phyloP scores from a whole-genome alignment of 2,797 vertebrate genomes.

The Tamandua tetradactyla region DNA sequence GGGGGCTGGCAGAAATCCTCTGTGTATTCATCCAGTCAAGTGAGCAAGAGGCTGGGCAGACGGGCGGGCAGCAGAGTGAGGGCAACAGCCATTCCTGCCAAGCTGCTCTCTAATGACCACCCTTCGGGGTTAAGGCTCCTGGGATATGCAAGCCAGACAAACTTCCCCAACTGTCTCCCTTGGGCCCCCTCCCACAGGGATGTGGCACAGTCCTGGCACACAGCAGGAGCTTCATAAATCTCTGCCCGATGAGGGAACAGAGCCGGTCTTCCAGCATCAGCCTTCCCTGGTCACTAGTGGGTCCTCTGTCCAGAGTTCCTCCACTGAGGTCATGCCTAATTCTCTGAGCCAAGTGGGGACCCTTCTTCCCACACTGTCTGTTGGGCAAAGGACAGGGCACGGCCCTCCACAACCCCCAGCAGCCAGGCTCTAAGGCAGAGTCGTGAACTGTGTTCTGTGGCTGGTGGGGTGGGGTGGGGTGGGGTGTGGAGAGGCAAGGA shows the following conservation, averaged over 20 bases:
- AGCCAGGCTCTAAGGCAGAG: neutral
- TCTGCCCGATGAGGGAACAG: neutral
- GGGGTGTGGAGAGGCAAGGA: too few relatives aligned
- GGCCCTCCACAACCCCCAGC: fast-evolving
- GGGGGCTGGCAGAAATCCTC: too few relatives aligned
- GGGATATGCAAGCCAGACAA: fast-evolving
- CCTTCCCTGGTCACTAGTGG: fast-evolving
- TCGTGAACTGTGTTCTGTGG: too few relatives aligned
- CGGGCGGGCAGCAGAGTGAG: constrained; percentile 84
- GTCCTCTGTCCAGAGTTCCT: neutral
- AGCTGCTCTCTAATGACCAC: fast-evolving
- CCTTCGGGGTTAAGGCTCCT: neutral
- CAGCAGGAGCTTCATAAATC: fast-evolving
- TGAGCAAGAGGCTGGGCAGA: constrained; percentile 95
- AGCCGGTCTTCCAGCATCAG: neutral
- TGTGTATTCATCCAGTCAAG: constrained; percentile 95
- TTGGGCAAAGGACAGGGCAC: neutral
- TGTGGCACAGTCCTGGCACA: neutral
- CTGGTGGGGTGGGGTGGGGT: too few relatives aligned
- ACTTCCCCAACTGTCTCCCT: neutral
- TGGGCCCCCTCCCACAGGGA: fast-evolving
- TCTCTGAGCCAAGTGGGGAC: fast-evolving
- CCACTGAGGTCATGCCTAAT: fast-evolving
- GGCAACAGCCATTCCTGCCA: neutral
- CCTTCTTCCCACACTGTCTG: fast-evolving